phyloP scores from a whole-genome alignment of 2,113 vertebrate species.

The Lagenorhynchus albirostris region DNA sequence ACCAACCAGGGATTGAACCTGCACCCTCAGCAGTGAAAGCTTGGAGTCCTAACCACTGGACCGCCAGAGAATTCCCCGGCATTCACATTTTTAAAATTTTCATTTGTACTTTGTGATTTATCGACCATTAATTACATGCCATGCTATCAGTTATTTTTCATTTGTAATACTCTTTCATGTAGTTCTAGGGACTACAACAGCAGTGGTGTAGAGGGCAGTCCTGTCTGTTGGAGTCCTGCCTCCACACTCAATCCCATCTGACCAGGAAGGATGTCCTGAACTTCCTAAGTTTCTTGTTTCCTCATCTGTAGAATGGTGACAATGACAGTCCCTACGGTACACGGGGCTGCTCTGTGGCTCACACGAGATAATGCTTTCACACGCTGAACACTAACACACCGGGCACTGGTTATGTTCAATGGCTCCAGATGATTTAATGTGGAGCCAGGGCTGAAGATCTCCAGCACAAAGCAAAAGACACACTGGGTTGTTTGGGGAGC shows the following conservation, averaged over 20 bases:
- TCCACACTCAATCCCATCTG: background rate
- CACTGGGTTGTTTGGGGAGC: background rate
- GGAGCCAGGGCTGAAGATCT: background rate
- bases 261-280: background rate
- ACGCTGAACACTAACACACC: accelerated
- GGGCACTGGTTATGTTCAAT: background rate
- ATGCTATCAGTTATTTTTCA: background rate
- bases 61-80: background rate
- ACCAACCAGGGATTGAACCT: background rate
- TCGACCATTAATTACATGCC: background rate
- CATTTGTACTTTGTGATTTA: slow-evolving; percentile 14
- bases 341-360: background rate
- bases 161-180: background rate
- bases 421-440: background rate
- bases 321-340: background rate
- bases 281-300: background rate
- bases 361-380: background rate
- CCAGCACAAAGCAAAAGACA: background rate
- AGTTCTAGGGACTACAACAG: background rate
- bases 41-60: background rate
- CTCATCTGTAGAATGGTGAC: background rate
- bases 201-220: background rate
- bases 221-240: background rate
- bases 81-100: background rate
- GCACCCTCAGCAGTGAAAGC: background rate